Base-by-base conservation (phyloP, 2,113 vertebrate genomes). In the Oncorhynchus masou region DNA sequence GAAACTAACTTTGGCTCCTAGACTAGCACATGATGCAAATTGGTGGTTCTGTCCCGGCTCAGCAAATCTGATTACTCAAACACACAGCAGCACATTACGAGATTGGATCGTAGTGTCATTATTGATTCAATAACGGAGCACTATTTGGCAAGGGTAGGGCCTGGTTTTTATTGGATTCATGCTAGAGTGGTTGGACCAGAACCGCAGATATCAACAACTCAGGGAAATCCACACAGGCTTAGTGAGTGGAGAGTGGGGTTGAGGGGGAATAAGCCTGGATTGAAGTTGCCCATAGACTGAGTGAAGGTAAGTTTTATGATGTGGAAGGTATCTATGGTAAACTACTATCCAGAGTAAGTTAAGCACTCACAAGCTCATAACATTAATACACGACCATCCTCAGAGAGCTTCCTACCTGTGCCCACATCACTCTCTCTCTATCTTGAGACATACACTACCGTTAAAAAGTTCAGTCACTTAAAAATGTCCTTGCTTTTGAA, bases 51-150 rank as follows among this genome's bases (percentile, higher is more conserved):
- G 86, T 88, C 79, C 76, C 81, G 88, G 86, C 85, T 81, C 39
- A 78, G 74, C 74, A 83, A 86, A 89, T 83, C 76, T 83, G 81
- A 86, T 90, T 86, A 90, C 75, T 60, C 81, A 81, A 79, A 87
- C 82, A 88, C 83, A 85, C 71, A 78, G 78, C 79, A 84, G 82
- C 83, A 83, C 84, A 87, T 88, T 88, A 84, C 1, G 51, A 54
- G 49, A 51, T 76, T 83, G 87, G 77, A 79, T 60, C 72, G 74
- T 87, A 83, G 86, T 83, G 85, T 76, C 83, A 84, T 72, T 83
- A 80, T 75, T 79, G 79, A 85, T 85, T 83, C 74, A 76, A 57
- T 69, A 70, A 57, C 54, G 76, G 70, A 77, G 81, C 84, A 86
- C 68, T 84, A 84, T 84, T 85, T 87, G 77, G 84, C 54, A 76